A percentile compares a stretch with the other conserved stretches of the same genome.
Conservation (phyloP, 2,113 vertebrate species). For the Ptilorrhoa leucosticta region DNA sequence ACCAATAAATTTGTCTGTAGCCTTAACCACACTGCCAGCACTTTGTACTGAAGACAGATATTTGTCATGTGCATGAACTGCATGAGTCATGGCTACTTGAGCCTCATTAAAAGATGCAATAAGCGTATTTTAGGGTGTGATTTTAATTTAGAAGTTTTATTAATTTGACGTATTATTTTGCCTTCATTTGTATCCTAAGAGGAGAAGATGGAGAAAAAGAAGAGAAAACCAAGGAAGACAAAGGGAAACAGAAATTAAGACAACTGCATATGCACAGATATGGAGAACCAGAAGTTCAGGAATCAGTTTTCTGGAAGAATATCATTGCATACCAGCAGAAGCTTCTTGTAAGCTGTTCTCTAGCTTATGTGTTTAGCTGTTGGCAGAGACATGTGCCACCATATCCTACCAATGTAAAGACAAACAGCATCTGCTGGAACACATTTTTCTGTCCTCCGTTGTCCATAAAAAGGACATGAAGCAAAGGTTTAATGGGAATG, state of each 20-base stretch:
- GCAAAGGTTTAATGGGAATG: not conserved
- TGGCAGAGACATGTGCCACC: not conserved
- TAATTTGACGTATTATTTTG: not conserved
- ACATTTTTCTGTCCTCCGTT: not conserved
- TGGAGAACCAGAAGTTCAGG: slow-evolving; percentile 87
- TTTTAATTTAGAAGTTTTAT: not conserved
- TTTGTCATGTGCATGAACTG: not conserved
- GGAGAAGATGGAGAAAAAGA: slow-evolving; percentile 81
- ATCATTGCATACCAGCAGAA: slow-evolving; percentile 94
- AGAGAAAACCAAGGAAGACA: slow-evolving; percentile 78
- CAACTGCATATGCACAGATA: slow-evolving; percentile 78
- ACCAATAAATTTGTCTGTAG: not conserved
- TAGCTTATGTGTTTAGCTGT: not conserved
- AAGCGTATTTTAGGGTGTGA: not conserved
- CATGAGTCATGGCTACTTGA: not conserved
- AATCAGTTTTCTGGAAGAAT: slow-evolving; percentile 95
- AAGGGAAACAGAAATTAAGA: slow-evolving; percentile 79
- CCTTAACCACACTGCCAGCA: not conserved
- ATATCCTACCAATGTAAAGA: not conserved
- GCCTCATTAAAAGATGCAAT: not conserved
- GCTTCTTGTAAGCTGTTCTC: slow-evolving; percentile 80
- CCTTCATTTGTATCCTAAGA: slow-evolving; percentile 57
- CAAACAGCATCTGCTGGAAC: not conserved
- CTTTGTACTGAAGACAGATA: not conserved
- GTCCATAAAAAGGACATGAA: not conserved